Evolutionary conservation across 2,113 vertebrate species (phyloP), one percentile per base, ranked within the genome.

Genomic region (Pyxicephalus adspersus): DNA sequence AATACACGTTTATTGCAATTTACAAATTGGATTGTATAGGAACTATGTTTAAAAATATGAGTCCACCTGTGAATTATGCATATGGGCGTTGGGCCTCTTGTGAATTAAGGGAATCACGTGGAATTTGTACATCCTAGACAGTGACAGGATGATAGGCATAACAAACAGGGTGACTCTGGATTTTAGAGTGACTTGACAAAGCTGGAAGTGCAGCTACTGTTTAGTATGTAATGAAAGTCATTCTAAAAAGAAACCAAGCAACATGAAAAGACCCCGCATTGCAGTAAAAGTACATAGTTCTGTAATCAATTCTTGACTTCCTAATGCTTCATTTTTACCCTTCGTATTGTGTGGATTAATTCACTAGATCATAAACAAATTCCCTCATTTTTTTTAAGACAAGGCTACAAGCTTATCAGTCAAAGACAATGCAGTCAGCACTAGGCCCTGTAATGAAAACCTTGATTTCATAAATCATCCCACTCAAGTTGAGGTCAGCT

Each of bases 391-490:
- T 63, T 80, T 63, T 80, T 63, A 63, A 51, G 77, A 83, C 77
- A 80, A 71, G 57, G 82, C 78, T 89, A 78, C 75, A 88, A 82
- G 81, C 63, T 85, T 90, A 93, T 93, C 92, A 92, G 92, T 93
- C 93, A 92, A 92, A 90, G 91, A 65, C 80, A 89, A 91, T 84
- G 86, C 17, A 90, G 89, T 92, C 93, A 92, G 92, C 91, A 90
- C 86, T 76, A 86, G 87, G 86, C 84, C 77, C 90, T 87, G 89
- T 93, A 92, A 91, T 91, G 91, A 93, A 93, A 93, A 87, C 80
- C 76, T 86, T 86, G 85, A 93, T 93, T 92, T 92, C 90, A 94
- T 93, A 91, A 92, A 93, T 93, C 93, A 93, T 91, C 83, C 86
- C 84, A 38, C 80, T 87, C 80, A 89, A 84, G 88, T 87, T 88